Evolutionary conservation across 2,888 invertebrate genomes (phyloP).

Genomic region (Idaea straminata): DNA sequence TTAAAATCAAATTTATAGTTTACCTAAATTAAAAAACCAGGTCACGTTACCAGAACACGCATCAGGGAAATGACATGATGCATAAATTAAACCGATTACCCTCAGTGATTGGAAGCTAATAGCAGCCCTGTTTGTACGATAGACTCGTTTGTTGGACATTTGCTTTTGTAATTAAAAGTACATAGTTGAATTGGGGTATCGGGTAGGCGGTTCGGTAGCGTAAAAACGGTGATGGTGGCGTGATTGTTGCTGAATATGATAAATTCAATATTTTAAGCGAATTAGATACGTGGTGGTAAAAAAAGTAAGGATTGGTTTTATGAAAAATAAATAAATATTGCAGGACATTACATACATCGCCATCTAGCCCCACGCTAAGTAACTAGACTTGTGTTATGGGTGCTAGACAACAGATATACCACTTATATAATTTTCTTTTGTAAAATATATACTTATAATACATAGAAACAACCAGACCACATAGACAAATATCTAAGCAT

Average conservation of each 20-base stretch:
- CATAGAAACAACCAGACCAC: no score
- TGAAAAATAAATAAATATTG: no score
- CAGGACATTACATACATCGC: no score
- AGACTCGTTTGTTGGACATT: conserved; percentile 57
- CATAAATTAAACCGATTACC: conserved; percentile 71
- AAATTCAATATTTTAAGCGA: not conserved
- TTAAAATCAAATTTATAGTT: not conserved
- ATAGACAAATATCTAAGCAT: no score
- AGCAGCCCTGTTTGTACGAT: conserved; percentile 55
- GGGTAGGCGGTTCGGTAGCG: conserved; percentile 26
- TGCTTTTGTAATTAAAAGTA: conserved; percentile 66
- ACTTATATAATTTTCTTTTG: no score
- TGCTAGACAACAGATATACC: no score
- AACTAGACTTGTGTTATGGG: no score
- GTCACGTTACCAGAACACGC: conserved; percentile 21
- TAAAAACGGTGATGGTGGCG: not conserved
- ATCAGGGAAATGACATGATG: conserved; percentile 50
- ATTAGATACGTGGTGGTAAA: no score
- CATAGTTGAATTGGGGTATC: conserved; percentile 39
- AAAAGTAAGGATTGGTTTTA: no score
- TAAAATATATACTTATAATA: no score
- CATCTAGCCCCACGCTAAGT: no score
- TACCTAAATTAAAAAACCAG: not conserved
- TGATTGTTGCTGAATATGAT: not conserved
- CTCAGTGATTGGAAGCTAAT: conserved; percentile 65